Base-by-base conservation (phyloP, 2,797 vertebrate genomes). In the Aeoliscus strigatus region DNA sequence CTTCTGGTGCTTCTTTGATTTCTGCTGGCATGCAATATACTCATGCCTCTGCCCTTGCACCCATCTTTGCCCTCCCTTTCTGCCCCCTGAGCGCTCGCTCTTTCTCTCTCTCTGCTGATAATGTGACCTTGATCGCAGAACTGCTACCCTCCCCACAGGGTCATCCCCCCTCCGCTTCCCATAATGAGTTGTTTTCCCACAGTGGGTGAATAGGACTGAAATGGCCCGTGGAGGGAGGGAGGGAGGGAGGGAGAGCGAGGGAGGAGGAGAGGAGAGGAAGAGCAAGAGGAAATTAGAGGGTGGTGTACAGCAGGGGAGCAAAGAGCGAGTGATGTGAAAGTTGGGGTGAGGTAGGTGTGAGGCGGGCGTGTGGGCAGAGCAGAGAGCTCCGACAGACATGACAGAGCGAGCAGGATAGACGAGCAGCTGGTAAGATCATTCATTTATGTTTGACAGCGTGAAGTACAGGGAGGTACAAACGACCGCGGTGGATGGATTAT, bases 171-270 rank as follows among this genome's bases (percentile, higher is more conserved):
- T 44, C 43, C 21, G 36, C 66, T 61, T 53, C 48, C 70, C 68
- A 76, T 88, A 88, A 89, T 89, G 87, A 89, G 80, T 84, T 85
- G 79, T 88, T 86, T 88, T 89, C 85, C 87, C 87, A 89, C 84
- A 87, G 77, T 84, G 76, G 55, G 57, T 39, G 73, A 77, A 74
- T 67, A n/a, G 72, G 71, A 82, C 70, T 69, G 51, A 79, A 81
- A 83, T 82, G 80, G 58, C 62, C 51, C 43, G 54, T 64, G 54
- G 46, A 27, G 45, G 38, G 35, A 29, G 27, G 27, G 29, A 39
- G 35, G 13, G 41, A 61, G 61, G 32, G 48, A 37, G 51, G 68
- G 41, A 44, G 55, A 70, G 58, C 30, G 65, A 71, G 44, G 48
- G 32, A 40, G 48, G 66, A 64, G 66, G 54, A 39, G 53, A 57